phyloP scores from a whole-genome alignment of 2,113 vertebrate species.

The Odocoileus hemionus region DNA sequence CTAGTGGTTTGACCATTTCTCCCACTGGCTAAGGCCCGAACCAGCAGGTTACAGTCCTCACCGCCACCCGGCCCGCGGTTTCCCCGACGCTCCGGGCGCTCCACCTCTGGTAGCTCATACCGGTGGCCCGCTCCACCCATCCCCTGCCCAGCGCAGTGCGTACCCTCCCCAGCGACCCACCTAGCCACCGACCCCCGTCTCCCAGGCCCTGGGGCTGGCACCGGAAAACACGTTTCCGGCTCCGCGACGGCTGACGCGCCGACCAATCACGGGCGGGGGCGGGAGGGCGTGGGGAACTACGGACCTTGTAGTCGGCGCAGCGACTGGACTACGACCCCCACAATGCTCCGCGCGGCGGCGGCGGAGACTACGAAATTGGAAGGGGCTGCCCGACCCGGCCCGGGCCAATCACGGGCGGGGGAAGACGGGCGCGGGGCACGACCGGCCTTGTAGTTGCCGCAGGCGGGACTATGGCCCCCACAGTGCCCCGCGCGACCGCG shows the following conservation, averaged over 20 bases:
- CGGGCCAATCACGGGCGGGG: background rate
- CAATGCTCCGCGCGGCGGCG: background rate
- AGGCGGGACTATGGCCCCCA: constrained; percentile 36
- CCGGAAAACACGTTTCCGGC: background rate
- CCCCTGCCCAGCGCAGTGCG: rapidly evolving
- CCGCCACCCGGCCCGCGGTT: background rate
- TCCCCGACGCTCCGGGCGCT: background rate
- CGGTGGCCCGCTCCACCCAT: background rate
- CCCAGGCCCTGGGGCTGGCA: rapidly evolving
- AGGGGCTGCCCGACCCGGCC: background rate
- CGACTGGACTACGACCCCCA: constrained; percentile 76
- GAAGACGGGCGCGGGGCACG: background rate
- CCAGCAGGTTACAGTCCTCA: background rate
- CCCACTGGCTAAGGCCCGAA: background rate
- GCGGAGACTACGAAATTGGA: constrained; percentile 15
- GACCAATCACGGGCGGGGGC: background rate
- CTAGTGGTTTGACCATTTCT: background rate
- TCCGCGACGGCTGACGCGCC: background rate
- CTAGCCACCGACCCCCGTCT: background rate
- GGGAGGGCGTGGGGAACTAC: background rate
- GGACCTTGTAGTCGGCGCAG: background rate
- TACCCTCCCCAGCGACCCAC: rapidly evolving
- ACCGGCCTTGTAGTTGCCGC: background rate
- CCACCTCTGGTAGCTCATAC: background rate
- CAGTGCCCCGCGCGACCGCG: constrained; percentile 6